phyloP scores from a whole-genome alignment of 2,113 vertebrate genomes.

The Saccopteryx bilineata region DNA sequence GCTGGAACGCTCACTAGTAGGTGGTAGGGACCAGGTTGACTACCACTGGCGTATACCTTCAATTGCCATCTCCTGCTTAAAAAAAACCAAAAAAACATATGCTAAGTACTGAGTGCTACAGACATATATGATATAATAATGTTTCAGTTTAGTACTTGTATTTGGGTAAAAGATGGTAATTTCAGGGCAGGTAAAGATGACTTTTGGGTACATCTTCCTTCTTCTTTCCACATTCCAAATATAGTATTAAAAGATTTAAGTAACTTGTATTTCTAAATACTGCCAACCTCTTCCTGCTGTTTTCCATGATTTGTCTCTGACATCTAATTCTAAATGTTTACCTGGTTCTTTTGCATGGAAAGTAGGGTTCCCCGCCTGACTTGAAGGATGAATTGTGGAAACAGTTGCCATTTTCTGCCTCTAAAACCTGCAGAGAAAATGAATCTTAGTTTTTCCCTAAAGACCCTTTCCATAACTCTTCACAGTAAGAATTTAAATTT shows the following conservation, averaged over 20 bases:
- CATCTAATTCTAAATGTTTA: constrained; percentile 13
- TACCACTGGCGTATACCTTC: neutral
- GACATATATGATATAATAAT: neutral
- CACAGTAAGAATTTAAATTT: neutral
- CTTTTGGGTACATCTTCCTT: neutral
- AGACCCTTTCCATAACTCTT: neutral
- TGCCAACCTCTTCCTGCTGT: neutral
- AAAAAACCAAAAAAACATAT: neutral
- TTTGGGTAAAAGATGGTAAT: neutral
- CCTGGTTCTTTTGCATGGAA: neutral
- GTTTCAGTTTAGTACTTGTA: neutral
- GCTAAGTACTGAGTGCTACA: neutral
- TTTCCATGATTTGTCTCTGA: neutral
- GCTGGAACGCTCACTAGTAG: too few relatives aligned
- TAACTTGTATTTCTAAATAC: neutral
- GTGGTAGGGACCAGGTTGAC: too few relatives aligned
- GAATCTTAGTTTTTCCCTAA: neutral
- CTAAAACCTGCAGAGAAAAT: neutral
- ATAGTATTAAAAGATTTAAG: too few relatives aligned
- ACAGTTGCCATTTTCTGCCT: neutral
- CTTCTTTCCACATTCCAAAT: neutral
- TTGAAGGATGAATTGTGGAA: neutral
- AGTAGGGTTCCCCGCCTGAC: neutral
- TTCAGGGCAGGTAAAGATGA: neutral
- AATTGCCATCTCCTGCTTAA: neutral